Evolutionary conservation across 2,888 invertebrate genomes (phyloP).

Genomic region (Loripinus fragilis): DNA sequence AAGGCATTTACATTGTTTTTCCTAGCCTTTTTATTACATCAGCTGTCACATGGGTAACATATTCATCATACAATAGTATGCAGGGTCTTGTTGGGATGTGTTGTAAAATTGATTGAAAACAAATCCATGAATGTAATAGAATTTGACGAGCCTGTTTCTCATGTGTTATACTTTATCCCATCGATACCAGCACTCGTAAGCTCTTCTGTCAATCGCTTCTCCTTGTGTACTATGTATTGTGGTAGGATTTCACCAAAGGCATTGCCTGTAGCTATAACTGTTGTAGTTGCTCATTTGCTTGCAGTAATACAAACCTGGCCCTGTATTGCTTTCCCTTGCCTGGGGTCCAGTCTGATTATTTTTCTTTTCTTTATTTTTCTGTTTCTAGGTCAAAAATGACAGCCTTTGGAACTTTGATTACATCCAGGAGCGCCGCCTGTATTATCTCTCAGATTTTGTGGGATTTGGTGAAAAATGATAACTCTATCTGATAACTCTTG

Average conservation of each 20-base stretch:
- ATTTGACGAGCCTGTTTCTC: constrained; percentile 1
- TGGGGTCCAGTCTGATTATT: constrained; percentile 29
- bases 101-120: constrained; percentile 22
- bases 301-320: constrained; percentile 1
- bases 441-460: no score
- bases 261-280: constrained; percentile 24
- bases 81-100: constrained; percentile 31
- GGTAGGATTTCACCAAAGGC: constrained; percentile 29
- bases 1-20: constrained; percentile 20
- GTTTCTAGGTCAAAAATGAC: no score
- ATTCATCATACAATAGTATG: constrained; percentile 34
- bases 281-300: constrained; percentile 5
- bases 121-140: constrained; percentile 30
- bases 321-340: background rate
- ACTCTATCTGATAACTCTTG: no score
- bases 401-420: no score
- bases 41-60: constrained; percentile 30
- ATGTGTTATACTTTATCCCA: constrained; percentile 7
- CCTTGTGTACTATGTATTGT: constrained; percentile 38
- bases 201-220: constrained; percentile 21
- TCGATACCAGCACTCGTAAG: constrained; percentile 4
- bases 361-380: no score
- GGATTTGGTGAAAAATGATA: no score
- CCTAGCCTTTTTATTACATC: constrained; percentile 29
- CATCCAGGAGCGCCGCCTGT: no score